Conservation (phyloP, 1,140 invertebrate species). For the Gryon sp. region DNA sequence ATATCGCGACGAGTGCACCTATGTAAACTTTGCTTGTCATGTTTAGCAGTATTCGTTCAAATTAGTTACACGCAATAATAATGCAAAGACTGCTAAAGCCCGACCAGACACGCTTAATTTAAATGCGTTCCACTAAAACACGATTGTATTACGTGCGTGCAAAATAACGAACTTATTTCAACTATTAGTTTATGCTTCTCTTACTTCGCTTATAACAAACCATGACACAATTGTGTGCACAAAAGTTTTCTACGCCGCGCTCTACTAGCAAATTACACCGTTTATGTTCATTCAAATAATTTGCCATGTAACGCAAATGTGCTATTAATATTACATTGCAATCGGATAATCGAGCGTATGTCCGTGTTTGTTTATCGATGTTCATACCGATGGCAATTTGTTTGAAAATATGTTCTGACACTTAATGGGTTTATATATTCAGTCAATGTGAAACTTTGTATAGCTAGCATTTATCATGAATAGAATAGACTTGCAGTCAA, state of each 20-base stretch:
- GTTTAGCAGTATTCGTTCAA: slow-evolving; percentile 58
- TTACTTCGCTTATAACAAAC: slow-evolving; percentile 52
- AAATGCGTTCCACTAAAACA: slow-evolving; percentile 61
- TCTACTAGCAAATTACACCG: slow-evolving; percentile 40
- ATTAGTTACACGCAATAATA: slow-evolving; percentile 60
- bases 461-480: too few species aligned
- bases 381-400: slow-evolving; percentile 13
- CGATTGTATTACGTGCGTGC: slow-evolving; percentile 56
- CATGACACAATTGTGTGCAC: slow-evolving; percentile 30
- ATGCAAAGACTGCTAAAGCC: slow-evolving; percentile 54
- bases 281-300: slow-evolving; percentile 44
- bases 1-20: slow-evolving; percentile 32
- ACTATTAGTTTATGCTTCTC: slow-evolving; percentile 47
- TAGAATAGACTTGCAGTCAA: too few species aligned
- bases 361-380: slow-evolving; percentile 13
- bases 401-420: too few species aligned
- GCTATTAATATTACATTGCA: slow-evolving; percentile 38
- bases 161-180: slow-evolving; percentile 58
- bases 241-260: slow-evolving; percentile 39
- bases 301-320: slow-evolving; percentile 8
- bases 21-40: slow-evolving; percentile 61
- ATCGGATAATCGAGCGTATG: slow-evolving; percentile 19
- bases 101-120: slow-evolving; percentile 61
- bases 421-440: too few species aligned
- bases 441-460: too few species aligned